phyloP scores from a whole-genome alignment of 2,888 invertebrate genomes.

The Heteropelma amictum region DNA sequence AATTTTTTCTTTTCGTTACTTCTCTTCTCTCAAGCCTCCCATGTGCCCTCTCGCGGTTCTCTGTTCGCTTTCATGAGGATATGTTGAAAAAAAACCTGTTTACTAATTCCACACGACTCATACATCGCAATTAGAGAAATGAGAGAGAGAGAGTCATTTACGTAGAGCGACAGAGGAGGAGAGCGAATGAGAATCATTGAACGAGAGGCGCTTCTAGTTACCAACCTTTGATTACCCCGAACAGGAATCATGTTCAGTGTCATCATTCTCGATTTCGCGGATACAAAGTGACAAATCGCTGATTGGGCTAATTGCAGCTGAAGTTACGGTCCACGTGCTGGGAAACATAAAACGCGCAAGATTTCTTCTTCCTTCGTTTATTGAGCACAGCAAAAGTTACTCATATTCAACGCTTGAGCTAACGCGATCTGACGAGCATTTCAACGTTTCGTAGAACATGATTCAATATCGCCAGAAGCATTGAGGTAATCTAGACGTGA shows the following conservation, averaged over 20 bases:
- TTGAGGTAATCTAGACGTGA: conserved; percentile 41
- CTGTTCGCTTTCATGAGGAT: conserved; percentile 33
- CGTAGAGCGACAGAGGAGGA: background rate
- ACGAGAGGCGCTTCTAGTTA: conserved; percentile 34
- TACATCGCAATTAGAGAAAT: background rate
- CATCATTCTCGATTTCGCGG: conserved; percentile 39
- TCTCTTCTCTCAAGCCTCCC: conserved; percentile 17
- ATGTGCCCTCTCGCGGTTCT: conserved; percentile 5
- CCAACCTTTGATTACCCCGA: conserved; percentile 1
- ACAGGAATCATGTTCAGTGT: conserved; percentile 17
- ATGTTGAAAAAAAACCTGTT: conserved; percentile 46
- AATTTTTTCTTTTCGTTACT: background rate
- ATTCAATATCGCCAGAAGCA: too few species aligned
- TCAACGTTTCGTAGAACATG: conserved; percentile 48
- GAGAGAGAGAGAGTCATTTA: background rate
- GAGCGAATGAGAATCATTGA: conserved; percentile 26
- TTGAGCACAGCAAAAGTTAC: too few species aligned
- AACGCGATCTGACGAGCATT: background rate
- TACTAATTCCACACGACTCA: conserved; percentile 44
- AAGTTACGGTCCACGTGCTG: background rate
- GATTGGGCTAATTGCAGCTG: conserved; percentile 12
- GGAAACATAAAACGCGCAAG: background rate
- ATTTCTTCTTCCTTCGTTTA: too few species aligned
- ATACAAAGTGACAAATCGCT: conserved; percentile 19
- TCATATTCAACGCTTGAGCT: background rate